Conservation (phyloP, 2,888 invertebrate species). For the Microdon myrmicae region DNA sequence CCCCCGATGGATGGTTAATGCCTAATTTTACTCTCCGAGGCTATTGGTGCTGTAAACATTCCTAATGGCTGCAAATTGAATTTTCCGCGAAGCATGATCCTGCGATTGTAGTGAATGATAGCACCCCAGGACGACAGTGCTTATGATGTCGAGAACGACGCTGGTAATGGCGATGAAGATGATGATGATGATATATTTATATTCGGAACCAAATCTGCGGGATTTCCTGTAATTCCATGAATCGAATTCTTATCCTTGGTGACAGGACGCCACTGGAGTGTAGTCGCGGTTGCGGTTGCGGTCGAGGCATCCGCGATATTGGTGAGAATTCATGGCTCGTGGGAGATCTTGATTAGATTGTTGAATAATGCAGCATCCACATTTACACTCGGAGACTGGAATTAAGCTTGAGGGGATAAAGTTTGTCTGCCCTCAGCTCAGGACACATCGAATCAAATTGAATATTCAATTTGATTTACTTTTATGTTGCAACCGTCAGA, state of each 20-base stretch:
- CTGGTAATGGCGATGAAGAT: slow-evolving; percentile 24
- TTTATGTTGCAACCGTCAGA: slow-evolving; percentile 35
- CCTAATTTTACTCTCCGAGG: slow-evolving; percentile 38
- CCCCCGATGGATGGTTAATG: slow-evolving; percentile 34
- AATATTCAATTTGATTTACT: slow-evolving; percentile 51
- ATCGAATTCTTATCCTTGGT: slow-evolving; percentile 24
- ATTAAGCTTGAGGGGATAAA: slow-evolving; percentile 39
- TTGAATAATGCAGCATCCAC: slow-evolving; percentile 49
- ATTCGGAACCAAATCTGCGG: slow-evolving; percentile 43
- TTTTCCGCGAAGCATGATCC: slow-evolving; percentile 44
- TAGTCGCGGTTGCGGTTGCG: neutral
- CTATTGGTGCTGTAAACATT: slow-evolving; percentile 50
- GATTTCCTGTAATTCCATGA: slow-evolving; percentile 43
- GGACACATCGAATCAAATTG: slow-evolving; percentile 26
- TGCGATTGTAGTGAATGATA: slow-evolving; percentile 15
- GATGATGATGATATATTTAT: slow-evolving; percentile 21
- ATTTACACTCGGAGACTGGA: slow-evolving; percentile 49
- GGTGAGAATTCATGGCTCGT: slow-evolving; percentile 40
- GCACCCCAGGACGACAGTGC: slow-evolving; percentile 8
- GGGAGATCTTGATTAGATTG: slow-evolving; percentile 52
- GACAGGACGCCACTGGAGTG: neutral
- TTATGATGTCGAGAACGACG: slow-evolving; percentile 8
- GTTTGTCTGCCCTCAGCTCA: neutral
- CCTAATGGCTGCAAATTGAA: slow-evolving; percentile 51
- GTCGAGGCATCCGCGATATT: neutral